Evolutionary conservation across 2,113 vertebrate genomes (phyloP).

Genomic region (Semicossyphus pulcher): DNA sequence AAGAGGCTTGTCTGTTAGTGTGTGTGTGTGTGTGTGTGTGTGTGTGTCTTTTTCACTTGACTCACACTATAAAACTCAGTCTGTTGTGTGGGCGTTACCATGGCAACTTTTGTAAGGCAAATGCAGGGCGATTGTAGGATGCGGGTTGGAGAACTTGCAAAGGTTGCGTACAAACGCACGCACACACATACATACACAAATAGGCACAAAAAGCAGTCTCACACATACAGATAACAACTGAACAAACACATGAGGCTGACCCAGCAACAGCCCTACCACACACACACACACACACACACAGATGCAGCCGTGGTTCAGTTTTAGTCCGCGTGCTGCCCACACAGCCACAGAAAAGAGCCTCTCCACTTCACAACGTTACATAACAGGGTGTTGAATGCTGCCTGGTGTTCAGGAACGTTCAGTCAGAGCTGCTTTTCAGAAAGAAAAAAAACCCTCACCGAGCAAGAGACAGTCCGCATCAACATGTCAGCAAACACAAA

Average conservation of each 20-base stretch:
- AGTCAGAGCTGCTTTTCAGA: not conserved
- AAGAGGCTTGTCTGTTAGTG: too few relatives aligned
- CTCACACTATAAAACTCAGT: conserved; percentile 31
- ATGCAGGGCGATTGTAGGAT: conserved; percentile 51
- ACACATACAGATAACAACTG: not conserved
- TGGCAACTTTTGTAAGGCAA: conserved; percentile 72
- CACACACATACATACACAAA: not conserved
- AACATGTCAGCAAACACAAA: not conserved
- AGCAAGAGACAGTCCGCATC: not conserved
- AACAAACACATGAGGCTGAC: not conserved
- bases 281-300: conserved; percentile 10
- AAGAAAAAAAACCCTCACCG: conserved; percentile 1
- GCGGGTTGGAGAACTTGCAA: conserved; percentile 52
- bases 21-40: conserved; percentile 20
- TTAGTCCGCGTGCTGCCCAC: conserved; percentile 7
- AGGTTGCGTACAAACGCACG: conserved; percentile 22
- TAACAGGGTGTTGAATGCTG: conserved; percentile 47
- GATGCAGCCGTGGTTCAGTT: not conserved
- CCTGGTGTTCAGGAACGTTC: conserved; percentile 24
- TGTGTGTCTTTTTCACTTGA: conserved; percentile 28
- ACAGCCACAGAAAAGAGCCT: conserved; percentile 31
- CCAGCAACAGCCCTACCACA: not conserved
- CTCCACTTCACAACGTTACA: conserved; percentile 13
- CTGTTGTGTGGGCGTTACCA: conserved; percentile 70
- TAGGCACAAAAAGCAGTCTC: too few relatives aligned